Evolutionary conservation across 2,888 invertebrate genomes (phyloP).

Genomic region (Chloroclysta siterata): DNA sequence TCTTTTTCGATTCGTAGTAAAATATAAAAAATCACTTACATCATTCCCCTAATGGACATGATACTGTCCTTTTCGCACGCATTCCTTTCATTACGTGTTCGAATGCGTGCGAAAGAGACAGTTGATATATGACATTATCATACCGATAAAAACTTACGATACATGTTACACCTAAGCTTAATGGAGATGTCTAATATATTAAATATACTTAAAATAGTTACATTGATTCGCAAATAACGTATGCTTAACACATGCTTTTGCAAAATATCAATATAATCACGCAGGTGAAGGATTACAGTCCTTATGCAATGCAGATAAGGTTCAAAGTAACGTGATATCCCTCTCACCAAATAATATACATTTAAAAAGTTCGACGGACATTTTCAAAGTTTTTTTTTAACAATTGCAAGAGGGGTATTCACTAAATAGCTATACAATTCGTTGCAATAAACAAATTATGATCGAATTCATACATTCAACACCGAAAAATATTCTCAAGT

Average conservation of each 20-base stretch:
- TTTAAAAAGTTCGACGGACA: constrained; percentile 5
- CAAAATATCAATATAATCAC: constrained; percentile 44
- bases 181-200: constrained; percentile 80
- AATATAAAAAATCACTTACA: constrained; percentile 81
- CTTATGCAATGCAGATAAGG: constrained; percentile 40
- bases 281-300: constrained; percentile 40
- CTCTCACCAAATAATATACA: constrained; percentile 9
- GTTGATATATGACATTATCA: constrained; percentile 66
- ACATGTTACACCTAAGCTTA: constrained; percentile 76
- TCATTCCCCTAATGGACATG: constrained; percentile 82
- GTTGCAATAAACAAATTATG: constrained; percentile 18
- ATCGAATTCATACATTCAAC: background rate
- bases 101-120: constrained; percentile 57
- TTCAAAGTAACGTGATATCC: constrained; percentile 5
- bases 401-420: background rate
- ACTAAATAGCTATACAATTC: constrained; percentile 1
- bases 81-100: constrained; percentile 2
- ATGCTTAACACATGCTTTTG: constrained; percentile 56
- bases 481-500: background rate
- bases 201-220: constrained; percentile 79
- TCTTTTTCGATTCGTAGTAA: constrained; percentile 82
- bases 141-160: constrained; percentile 81
- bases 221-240: constrained; percentile 60
- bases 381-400: constrained; percentile 5
- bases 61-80: constrained; percentile 44